Percentiles rank a stretch among this genome's conserved stretches.
phyloP scores from a whole-genome alignment of 2,113 vertebrate genomes.

The Panthera tigris region DNA sequence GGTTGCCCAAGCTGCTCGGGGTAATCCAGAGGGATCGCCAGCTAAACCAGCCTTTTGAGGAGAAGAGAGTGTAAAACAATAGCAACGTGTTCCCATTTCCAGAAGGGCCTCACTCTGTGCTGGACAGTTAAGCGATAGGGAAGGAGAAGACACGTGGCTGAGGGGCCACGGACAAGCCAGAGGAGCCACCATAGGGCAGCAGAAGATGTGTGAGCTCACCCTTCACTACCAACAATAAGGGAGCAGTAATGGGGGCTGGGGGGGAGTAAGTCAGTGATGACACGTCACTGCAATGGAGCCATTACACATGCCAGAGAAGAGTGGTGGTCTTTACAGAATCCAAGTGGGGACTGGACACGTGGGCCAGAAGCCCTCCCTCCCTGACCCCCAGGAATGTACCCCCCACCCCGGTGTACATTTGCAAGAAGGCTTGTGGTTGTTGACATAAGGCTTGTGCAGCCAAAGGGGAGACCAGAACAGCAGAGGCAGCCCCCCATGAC shows the following conservation, averaged over 20 bases:
- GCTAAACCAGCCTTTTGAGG: background rate
- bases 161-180: background rate
- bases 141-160: background rate
- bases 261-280: background rate
- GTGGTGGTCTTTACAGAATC: background rate
- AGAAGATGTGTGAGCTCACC: background rate
- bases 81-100: background rate
- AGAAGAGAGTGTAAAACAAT: background rate
- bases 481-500: background rate
- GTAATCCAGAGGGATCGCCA: fast-evolving
- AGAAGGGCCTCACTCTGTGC: background rate
- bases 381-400: too few relatives aligned
- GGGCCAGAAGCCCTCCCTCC: background rate
- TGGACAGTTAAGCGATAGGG: background rate
- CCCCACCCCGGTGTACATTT: background rate
- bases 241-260: background rate
- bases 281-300: fast-evolving
- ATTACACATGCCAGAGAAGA: too few relatives aligned
- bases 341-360: too few relatives aligned
- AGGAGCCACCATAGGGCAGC: fast-evolving
- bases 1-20: background rate
- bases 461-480: background rate
- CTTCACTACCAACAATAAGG: background rate
- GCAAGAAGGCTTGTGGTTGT: background rate
- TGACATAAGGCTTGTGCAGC: background rate